A percentile compares a stretch with the other conserved stretches of the same genome.
These are phyloP conservation scores for Atlantisia rogersi DNA, from an alignment of 2,113 vertebrate species.

Conservation along the genomic window DNA sequence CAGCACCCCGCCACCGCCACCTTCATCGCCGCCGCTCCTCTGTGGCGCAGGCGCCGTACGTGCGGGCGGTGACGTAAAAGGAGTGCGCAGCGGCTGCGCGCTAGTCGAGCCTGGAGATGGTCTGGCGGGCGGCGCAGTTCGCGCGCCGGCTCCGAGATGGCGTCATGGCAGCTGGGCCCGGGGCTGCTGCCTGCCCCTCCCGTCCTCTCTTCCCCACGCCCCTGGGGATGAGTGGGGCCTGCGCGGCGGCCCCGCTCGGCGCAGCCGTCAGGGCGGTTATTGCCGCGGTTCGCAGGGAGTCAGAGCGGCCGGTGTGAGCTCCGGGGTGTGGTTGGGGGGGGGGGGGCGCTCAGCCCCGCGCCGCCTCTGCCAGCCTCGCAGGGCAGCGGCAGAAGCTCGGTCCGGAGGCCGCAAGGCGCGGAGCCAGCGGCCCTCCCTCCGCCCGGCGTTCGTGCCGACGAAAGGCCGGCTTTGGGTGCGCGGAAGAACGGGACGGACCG, in stretches of 20 bases:
- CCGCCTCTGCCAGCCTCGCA: neutral
- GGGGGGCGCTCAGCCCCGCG: no score
- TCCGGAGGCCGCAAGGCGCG: no score
- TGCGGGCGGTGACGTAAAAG: no score
- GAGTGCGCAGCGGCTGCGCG: neutral
- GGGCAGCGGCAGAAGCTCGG: neutral
- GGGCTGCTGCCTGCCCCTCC: neutral
- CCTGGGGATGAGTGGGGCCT: neutral
- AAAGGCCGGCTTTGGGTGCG: neutral
- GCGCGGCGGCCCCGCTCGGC: neutral
- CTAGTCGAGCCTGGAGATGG: no score
- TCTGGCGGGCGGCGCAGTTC: no score
- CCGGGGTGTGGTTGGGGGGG: no score
- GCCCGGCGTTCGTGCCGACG: neutral
- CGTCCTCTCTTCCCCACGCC: neutral
- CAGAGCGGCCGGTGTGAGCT: neutral
- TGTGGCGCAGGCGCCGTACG: neutral
- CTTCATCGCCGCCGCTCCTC: conserved; percentile 78
- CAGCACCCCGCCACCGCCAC: conserved; percentile 95
- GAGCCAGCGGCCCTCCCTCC: neutral
- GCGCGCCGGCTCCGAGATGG: no score
- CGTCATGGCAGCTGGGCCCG: no score
- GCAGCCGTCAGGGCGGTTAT: neutral
- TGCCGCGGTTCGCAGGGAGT: fast-evolving
- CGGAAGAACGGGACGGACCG: no score